Evolutionary conservation across 2,888 invertebrate species (phyloP), one percentile per base, ranked within the genome.

Genomic region (Aphrophora alni): DNA sequence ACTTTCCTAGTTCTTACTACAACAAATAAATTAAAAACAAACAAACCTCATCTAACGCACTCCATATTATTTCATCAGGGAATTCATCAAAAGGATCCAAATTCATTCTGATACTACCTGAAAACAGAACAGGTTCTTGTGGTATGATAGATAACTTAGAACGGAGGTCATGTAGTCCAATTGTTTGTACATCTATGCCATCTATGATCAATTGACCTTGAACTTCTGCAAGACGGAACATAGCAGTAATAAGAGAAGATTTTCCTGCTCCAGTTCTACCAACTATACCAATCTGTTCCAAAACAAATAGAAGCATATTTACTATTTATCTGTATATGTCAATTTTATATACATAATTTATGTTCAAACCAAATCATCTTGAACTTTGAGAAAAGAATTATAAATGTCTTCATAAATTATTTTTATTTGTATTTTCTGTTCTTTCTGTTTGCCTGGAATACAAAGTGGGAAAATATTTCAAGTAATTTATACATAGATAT

Each of bases 41-140:
- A 33, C 44, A 89, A 88, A 93, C 94, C 89, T 97, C 95, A 84
- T 96, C 95, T 27, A 98, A 88, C 0, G 95, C 96, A 82, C 92
- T 91, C 97, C 97, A 97, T 0, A 98, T 88, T 80, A 93, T 91
- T 17, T 91, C 91, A 85, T 97, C 97, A 0, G 92, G 90, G 86
- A 94, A 95, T 86, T 94, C 93, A 83, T 94, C 92, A 87, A 97
- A 97, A 0, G 97, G 97, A 89, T 98, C 97, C 81, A 98, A 90
- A 89, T 98, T 98, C 86, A 94, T 93, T 1, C 98, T 90, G 90
- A 98, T 91, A 2, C 95, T 94, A 70, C 97, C 97, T 0, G 95
- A 94, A 89, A 98, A 95, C 75, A 96, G 89, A 77, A 96, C 94
- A 0, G 96, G 95, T 87, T 95, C 95, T 88, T 96, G 94, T 0